Base-by-base conservation (phyloP, 2,113 vertebrate species). In the Rattus norvegicus region DNA sequence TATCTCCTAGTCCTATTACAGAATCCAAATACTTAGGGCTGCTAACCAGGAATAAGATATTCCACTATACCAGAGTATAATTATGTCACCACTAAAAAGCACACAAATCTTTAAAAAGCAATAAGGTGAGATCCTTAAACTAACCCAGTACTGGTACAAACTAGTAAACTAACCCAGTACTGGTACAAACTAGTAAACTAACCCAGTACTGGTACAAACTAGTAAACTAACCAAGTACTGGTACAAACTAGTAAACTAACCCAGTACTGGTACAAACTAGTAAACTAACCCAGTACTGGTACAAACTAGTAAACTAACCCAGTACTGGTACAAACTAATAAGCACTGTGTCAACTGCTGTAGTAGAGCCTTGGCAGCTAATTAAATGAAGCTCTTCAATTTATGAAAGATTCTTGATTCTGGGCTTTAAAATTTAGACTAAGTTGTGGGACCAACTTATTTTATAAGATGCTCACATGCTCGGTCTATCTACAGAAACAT, bases 381-480 rank as follows among this genome's bases (percentile, higher is more conserved):
- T 67, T 88, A 87, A 85, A 94, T 59, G 33, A 85, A 49, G 73
- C 52, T 93, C 83, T 94, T 93, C 2, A 87, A 73, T 30, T 91
- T 96, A 89, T 26, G 85, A 56, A 70, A 36, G 54, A 95, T 70
- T 92, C 5, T 95, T 36, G 17, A 81, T 24, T 70, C 77, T 28
- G 6, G 24, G 26, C 49, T 92, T 90, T 54, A 39, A 96, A 91
- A 95, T 59, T 67, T 65, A 96, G 52, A 76, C 39, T 47, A 47
- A 65, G 9, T 43, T 76, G 73, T 22, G 63, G 14, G 43, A 43
- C 28, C 56, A 3, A 28, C 70, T 89, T 94, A 92, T 22, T 92
- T 87, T 83, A 39, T 86, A 94, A 91, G 43, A 89, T 67, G 22
- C 4, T 61, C 47, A 83, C 17, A 43, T 79, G 92, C 90, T 76